These are phyloP conservation scores for Entomyzon cyanotis DNA, from an alignment of 2,113 vertebrate species.

Conservation along the genomic window DNA sequence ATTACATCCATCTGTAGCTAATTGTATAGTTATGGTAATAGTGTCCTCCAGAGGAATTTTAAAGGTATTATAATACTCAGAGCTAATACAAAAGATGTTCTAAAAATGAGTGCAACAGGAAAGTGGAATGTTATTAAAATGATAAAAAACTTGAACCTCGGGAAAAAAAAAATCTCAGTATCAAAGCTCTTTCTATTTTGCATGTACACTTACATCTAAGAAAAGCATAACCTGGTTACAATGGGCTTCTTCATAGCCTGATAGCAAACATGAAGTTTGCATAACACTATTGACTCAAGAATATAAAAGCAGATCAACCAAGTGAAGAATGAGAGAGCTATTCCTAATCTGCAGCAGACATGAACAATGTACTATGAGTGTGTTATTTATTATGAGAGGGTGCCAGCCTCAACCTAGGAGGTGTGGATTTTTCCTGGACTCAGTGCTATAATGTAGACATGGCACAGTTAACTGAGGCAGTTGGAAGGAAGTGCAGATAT, in stretches of 20 bases:
- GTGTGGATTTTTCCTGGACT: neutral
- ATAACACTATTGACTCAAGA: neutral
- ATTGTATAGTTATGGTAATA: slow-evolving; percentile 72
- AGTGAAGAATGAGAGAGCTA: neutral
- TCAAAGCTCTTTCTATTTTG: slow-evolving; percentile 29
- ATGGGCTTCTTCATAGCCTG: neutral
- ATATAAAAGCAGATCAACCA: neutral
- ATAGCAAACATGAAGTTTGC: neutral
- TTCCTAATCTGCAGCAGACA: neutral
- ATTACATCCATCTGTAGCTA: slow-evolving; percentile 18
- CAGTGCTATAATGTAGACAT: neutral
- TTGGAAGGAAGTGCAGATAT: neutral
- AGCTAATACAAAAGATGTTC: neutral
- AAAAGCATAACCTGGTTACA: neutral
- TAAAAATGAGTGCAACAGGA: slow-evolving; percentile 1
- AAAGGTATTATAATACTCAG: slow-evolving; percentile 49
- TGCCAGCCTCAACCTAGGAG: neutral
- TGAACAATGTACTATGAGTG: neutral
- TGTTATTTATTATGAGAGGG: neutral
- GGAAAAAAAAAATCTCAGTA: neutral
- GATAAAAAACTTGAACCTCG: slow-evolving; percentile 28
- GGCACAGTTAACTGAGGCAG: neutral
- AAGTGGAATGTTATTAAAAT: slow-evolving; percentile 39
- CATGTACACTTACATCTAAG: slow-evolving; percentile 12
- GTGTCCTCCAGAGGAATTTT: slow-evolving; percentile 81